Evolutionary conservation across 2,888 invertebrate genomes (phyloP).

Genomic region (Apamea epomidion): DNA sequence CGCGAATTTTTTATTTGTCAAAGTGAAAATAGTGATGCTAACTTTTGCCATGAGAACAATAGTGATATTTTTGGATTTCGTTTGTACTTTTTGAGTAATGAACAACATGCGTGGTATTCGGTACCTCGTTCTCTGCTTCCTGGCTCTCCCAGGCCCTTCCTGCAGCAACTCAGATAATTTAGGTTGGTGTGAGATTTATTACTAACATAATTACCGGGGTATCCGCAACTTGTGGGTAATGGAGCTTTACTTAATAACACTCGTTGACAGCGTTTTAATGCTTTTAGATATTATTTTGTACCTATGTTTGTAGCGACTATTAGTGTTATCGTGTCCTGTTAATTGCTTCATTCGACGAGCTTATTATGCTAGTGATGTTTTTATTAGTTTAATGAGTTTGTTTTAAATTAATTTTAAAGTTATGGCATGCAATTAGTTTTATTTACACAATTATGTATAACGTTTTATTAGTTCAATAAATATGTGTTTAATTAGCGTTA

Average conservation of each 20-base stretch:
- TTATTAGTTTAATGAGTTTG: slow-evolving; percentile 27
- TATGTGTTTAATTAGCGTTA: not conserved
- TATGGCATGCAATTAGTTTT: slow-evolving; percentile 32
- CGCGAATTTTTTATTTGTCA: slow-evolving; percentile 50
- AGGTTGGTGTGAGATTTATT: slow-evolving; percentile 84
- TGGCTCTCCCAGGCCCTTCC: slow-evolving; percentile 82
- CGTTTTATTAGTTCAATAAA: slow-evolving; percentile 9
- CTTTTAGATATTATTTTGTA: slow-evolving; percentile 65
- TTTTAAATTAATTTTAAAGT: slow-evolving; percentile 5
- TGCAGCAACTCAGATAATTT: slow-evolving; percentile 87
- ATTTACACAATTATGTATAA: slow-evolving; percentile 15
- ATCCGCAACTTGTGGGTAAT: slow-evolving; percentile 74
- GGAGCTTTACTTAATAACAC: slow-evolving; percentile 76
- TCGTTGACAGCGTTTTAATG: slow-evolving; percentile 70
- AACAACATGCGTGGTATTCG: slow-evolving; percentile 75
- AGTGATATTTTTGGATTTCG: slow-evolving; percentile 39
- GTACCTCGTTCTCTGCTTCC: slow-evolving; percentile 78
- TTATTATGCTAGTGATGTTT: slow-evolving; percentile 23
- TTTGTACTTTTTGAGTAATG: slow-evolving; percentile 62
- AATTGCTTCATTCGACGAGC: slow-evolving; percentile 45
- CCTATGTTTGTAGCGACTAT: slow-evolving; percentile 52
- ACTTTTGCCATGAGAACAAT: slow-evolving; percentile 44
- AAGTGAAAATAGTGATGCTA: slow-evolving; percentile 54
- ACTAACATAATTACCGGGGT: slow-evolving; percentile 77
- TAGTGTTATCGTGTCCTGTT: slow-evolving; percentile 61